Evolutionary conservation across 2,888 invertebrate genomes (phyloP).

Genomic region (Harpalus rufipes): DNA sequence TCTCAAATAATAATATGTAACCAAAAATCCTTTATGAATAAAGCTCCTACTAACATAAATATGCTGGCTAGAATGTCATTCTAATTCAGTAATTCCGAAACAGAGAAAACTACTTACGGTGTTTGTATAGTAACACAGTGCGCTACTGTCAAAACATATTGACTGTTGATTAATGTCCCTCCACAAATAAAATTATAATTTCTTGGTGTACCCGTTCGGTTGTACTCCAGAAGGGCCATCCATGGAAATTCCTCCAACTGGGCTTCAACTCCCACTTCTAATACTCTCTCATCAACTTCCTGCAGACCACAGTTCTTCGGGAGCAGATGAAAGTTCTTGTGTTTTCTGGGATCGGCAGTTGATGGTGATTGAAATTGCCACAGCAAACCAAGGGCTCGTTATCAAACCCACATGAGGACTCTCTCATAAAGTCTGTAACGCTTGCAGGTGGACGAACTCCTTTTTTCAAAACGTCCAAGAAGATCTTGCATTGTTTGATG

Average conservation of each 20-base stretch:
- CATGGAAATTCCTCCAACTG: constrained; percentile 82
- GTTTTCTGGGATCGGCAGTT: neutral
- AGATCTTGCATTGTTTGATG: constrained; percentile 77
- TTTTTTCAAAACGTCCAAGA: constrained; percentile 76
- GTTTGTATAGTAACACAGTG: constrained; percentile 79
- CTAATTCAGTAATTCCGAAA: too few species aligned
- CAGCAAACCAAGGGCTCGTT: constrained; percentile 80
- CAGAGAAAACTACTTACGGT: constrained; percentile 75
- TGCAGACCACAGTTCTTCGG: neutral
- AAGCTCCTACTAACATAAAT: too few species aligned
- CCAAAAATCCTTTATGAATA: too few species aligned
- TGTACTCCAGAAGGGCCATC: constrained; percentile 81
- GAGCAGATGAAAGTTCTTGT: neutral
- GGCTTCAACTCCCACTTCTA: constrained; percentile 72
- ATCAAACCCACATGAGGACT: constrained; percentile 80
- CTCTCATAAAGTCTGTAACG: constrained; percentile 75
- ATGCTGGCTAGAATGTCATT: too few species aligned
- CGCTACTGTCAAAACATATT: constrained; percentile 82
- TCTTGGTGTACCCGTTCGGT: neutral
- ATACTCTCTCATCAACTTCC: neutral
- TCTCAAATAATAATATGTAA: too few species aligned
- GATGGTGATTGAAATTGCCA: constrained; percentile 69
- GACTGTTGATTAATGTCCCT: constrained; percentile 80
- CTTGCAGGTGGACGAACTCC: constrained; percentile 68
- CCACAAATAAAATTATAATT: constrained; percentile 76